A percentile compares a stretch with the other conserved stretches of the same genome.
phyloP scores from a whole-genome alignment of 2,888 invertebrate genomes.

The Polydrusus pterygomalis region DNA sequence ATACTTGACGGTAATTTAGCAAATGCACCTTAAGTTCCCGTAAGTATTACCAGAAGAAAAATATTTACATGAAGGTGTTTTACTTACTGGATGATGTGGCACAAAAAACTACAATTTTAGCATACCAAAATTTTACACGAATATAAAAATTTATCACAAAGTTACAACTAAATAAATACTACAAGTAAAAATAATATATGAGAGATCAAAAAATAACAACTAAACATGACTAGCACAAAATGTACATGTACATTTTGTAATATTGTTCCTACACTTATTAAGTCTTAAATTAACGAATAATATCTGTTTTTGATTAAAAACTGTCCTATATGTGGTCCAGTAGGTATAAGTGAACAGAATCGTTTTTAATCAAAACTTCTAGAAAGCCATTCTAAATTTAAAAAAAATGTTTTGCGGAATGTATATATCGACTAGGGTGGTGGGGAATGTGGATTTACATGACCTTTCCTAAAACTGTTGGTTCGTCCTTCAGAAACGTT shows the following conservation, averaged over 20 bases:
- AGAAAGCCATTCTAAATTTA: conserved; percentile 30
- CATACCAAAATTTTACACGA: neutral
- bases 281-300: conserved; percentile 17
- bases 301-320: conserved; percentile 37
- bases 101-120: conserved; percentile 3
- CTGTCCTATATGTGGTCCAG: too few relatives aligned
- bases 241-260: conserved; percentile 14
- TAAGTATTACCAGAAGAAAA: too few relatives aligned
- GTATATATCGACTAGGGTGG: conserved; percentile 43
- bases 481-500: conserved; percentile 85
- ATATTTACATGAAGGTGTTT: too few relatives aligned
- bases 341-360: neutral
- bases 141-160: conserved; percentile 37
- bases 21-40: too few relatives aligned
- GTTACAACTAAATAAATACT: conserved; percentile 46
- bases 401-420: conserved; percentile 45
- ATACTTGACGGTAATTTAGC: too few relatives aligned
- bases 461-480: conserved; percentile 76
- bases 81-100: conserved; percentile 7
- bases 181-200: conserved; percentile 27
- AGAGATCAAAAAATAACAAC: conserved; percentile 41
- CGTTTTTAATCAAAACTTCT: conserved; percentile 26
- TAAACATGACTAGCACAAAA: conserved; percentile 47
- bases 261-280: conserved; percentile 12
- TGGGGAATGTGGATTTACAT: conserved; percentile 56